Percentiles rank a stretch among this genome's conserved stretches.
These are phyloP conservation scores for Streblospio benedicti DNA, from an alignment of 1,140 invertebrate species.

Conservation along the genomic window DNA sequence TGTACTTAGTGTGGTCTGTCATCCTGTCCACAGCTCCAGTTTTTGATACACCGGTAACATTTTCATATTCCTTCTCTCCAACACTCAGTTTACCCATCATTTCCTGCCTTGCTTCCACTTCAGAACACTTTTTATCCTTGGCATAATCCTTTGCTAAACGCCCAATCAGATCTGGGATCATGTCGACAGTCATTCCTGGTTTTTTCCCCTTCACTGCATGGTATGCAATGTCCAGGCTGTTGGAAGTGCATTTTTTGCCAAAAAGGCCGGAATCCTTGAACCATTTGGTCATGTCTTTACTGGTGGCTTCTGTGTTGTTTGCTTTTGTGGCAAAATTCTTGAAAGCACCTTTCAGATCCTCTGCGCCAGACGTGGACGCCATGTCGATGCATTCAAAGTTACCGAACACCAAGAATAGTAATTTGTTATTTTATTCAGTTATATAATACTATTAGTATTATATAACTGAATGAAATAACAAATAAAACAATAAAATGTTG, in stretches of 20 bases:
- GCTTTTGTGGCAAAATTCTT: too few relatives aligned
- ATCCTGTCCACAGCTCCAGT: constrained; percentile 67
- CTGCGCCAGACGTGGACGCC: too few relatives aligned
- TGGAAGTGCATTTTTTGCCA: constrained; percentile 17
- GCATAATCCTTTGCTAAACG: constrained; percentile 18
- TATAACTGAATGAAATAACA: too few relatives aligned
- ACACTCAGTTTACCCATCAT: constrained; percentile 13
- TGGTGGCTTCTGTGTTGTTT: constrained; percentile 14
- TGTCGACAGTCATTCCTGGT: too few relatives aligned
- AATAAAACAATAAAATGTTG: too few relatives aligned
- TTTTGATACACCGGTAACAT: constrained; percentile 18
- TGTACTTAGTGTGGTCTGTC: constrained; percentile 55
- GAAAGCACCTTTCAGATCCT: too few relatives aligned
- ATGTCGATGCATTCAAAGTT: too few relatives aligned
- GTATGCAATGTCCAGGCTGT: constrained; percentile 17
- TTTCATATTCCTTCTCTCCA: background rate
- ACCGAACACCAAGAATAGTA: too few relatives aligned
- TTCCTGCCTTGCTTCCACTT: constrained; percentile 3
- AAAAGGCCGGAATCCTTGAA: constrained; percentile 14
- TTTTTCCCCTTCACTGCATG: constrained; percentile 14
- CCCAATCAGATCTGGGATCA: constrained; percentile 3
- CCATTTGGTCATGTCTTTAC: constrained; percentile 17
- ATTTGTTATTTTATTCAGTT: too few relatives aligned
- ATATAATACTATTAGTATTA: too few relatives aligned
- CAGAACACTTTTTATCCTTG: constrained; percentile 12